Conservation (phyloP, 2,797 vertebrate species). For the Smutsia temminckii region DNA sequence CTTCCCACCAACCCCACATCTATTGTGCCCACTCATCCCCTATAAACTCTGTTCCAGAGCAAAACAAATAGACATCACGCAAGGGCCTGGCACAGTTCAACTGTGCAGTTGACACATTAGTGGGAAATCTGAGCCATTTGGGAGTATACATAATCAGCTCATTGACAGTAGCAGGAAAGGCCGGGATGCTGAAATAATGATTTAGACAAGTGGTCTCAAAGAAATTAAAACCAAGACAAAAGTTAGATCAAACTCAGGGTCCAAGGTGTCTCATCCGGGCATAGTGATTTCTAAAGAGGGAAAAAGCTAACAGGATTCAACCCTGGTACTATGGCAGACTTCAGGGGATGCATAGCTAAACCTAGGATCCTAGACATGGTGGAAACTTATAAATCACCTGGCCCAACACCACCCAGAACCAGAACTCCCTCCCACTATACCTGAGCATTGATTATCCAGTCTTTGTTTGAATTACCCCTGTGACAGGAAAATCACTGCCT, state of each 20-base stretch:
- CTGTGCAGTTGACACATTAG: not conserved
- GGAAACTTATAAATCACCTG: not conserved
- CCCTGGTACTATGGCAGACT: not conserved
- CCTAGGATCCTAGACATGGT: not conserved
- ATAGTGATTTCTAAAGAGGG: not conserved
- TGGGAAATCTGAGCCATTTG: not conserved
- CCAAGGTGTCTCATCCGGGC: not conserved
- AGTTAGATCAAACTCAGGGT: not conserved
- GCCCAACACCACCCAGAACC: not conserved
- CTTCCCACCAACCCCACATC: not conserved
- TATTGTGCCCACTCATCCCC: not conserved
- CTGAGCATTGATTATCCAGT: not conserved
- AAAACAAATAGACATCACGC: not conserved
- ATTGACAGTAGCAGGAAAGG: not conserved
- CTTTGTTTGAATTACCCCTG: not conserved
- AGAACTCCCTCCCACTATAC: not conserved
- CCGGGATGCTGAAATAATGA: not conserved
- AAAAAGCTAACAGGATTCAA: not conserved
- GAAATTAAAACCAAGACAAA: conserved; percentile 46
- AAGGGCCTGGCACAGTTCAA: not conserved
- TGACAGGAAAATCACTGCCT: not conserved
- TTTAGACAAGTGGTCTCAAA: conserved; percentile 14
- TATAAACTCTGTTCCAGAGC: not conserved
- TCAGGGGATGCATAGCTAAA: not conserved
- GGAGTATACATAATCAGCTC: not conserved